Conservation (phyloP, 2,797 vertebrate species). For the Limosa lapponica region DNA sequence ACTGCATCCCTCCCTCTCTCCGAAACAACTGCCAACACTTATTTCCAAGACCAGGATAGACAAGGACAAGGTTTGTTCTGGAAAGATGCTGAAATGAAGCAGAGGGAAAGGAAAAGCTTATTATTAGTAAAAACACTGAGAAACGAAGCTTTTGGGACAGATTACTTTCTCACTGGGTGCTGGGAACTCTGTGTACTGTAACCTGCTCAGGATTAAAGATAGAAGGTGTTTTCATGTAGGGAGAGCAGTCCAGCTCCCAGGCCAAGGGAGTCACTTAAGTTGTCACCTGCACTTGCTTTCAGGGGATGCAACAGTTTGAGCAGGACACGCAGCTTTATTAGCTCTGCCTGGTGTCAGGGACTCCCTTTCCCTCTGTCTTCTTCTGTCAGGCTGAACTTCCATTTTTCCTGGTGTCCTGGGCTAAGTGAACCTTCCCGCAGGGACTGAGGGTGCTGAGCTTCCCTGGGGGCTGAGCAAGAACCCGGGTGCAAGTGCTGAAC, state of each 20-base stretch:
- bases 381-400: neutral
- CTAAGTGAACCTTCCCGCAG: rapidly evolving
- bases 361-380: neutral
- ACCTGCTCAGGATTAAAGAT: neutral
- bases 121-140: neutral
- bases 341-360: neutral
- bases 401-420: neutral
- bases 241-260: neutral
- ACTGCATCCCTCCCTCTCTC: neutral
- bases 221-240: neutral
- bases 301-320: neutral
- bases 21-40: neutral
- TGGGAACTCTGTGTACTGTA: neutral
- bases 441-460: neutral
- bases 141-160: neutral
- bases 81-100: neutral
- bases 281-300: neutral
- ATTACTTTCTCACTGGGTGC: neutral
- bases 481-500: neutral
- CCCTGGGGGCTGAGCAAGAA: neutral
- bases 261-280: no score
- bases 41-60: neutral
- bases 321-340: neutral
- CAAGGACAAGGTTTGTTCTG: neutral
- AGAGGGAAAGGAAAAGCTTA: neutral